phyloP scores from a whole-genome alignment of 2,888 invertebrate genomes.

The Scaptomyza reducta region DNA sequence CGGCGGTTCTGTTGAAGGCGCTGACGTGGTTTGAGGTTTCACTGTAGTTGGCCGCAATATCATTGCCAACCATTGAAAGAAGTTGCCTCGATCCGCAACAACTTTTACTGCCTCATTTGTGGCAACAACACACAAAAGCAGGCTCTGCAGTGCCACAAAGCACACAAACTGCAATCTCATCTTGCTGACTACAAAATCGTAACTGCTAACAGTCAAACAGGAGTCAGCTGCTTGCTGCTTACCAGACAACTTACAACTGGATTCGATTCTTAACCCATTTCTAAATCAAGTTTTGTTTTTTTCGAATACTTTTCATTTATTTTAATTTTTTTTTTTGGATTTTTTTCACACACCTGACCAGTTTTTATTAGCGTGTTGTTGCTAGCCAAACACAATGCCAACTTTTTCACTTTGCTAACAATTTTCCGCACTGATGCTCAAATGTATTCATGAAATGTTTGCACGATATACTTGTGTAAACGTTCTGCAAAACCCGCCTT shows the following conservation, averaged over 20 bases:
- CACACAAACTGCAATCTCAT: constrained; percentile 51
- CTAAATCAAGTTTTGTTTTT: constrained; percentile 42
- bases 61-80: constrained; percentile 67
- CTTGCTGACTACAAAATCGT: constrained; percentile 38
- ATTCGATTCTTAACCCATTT: constrained; percentile 17
- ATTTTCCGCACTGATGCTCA: constrained; percentile 58
- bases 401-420: constrained; percentile 52
- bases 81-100: constrained; percentile 17
- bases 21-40: neutral
- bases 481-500: constrained; percentile 24
- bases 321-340: neutral
- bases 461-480: constrained; percentile 52
- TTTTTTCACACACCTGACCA: constrained; percentile 38
- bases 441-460: constrained; percentile 73
- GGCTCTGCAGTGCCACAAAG: neutral
- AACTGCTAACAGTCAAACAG: constrained; percentile 21
- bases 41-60: constrained; percentile 44
- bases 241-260: neutral
- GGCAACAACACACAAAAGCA: neutral
- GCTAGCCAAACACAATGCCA: constrained; percentile 17
- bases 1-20: constrained; percentile 8
- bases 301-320: constrained; percentile 10
- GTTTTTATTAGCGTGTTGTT: constrained; percentile 26
- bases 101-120: neutral
- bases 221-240: constrained; percentile 8